Conservation (phyloP, 2,888 invertebrate species). For the Brachypalpus laphriformis region DNA sequence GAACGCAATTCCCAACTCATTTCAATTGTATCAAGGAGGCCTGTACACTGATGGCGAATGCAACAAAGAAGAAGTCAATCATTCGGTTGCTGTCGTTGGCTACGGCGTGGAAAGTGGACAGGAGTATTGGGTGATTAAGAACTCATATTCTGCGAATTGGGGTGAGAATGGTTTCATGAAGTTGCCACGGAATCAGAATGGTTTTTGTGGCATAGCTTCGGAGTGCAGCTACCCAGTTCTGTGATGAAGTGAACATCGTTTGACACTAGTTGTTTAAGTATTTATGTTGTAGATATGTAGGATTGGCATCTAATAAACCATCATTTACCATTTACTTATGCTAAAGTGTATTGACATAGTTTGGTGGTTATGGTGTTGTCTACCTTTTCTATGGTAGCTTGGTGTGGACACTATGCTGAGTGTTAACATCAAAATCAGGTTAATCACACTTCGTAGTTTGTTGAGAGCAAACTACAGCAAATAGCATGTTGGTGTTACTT, state of each 20-base stretch:
- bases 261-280: conserved; percentile 30
- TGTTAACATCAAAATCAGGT: neutral
- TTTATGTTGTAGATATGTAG: conserved; percentile 28
- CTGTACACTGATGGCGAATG: conserved; percentile 80
- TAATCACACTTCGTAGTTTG: neutral
- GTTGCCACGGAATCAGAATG: conserved; percentile 78
- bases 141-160: conserved; percentile 82
- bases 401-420: neutral
- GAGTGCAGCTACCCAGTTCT: conserved; percentile 82
- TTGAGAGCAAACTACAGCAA: neutral
- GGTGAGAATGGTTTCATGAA: conserved; percentile 81
- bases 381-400: neutral
- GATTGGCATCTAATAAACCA: conserved; percentile 9
- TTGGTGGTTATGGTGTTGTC: neutral
- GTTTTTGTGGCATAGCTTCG: conserved; percentile 81
- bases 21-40: conserved; percentile 80
- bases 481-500: too few species aligned
- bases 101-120: conserved; percentile 80
- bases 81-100: conserved; percentile 81
- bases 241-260: conserved; percentile 65
- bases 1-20: conserved; percentile 79
- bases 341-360: neutral
- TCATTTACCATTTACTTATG: conserved; percentile 3
- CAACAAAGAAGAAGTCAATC: conserved; percentile 80
- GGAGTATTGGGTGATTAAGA: conserved; percentile 82